phyloP scores from a whole-genome alignment of 1,140 invertebrate genomes.

The Scylla paramamosain region DNA sequence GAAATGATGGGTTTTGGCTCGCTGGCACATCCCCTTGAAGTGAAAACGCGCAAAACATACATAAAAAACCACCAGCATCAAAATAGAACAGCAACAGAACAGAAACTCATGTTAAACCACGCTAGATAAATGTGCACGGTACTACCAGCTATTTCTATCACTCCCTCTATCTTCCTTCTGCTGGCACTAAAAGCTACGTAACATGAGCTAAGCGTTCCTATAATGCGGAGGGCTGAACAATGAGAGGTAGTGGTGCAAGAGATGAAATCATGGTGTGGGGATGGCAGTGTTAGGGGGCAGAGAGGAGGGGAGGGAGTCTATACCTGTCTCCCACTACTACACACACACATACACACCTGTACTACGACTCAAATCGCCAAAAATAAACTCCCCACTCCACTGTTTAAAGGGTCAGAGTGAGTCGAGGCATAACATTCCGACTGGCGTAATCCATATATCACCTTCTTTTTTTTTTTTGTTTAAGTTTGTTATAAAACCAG shows the following conservation, averaged over 20 bases:
- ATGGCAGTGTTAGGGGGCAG: not conserved
- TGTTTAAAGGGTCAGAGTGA: not conserved
- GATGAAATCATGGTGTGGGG: not conserved
- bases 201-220: not conserved
- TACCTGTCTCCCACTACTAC: not conserved
- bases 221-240: not conserved
- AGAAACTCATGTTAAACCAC: not conserved
- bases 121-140: not conserved
- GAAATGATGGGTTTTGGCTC: not conserved
- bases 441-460: not conserved
- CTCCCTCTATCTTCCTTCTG: not conserved
- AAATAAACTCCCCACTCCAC: not conserved
- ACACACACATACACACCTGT: no score
- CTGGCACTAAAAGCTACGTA: not conserved
- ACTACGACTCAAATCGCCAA: not conserved
- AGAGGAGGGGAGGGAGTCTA: not conserved
- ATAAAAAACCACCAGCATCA: not conserved
- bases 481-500: no score
- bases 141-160: no score
- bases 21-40: not conserved
- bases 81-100: not conserved
- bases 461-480: not conserved
- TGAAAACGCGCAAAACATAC: not conserved
- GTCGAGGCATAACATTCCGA: not conserved
- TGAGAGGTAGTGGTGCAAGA: not conserved